A percentile compares a stretch with the other conserved stretches of the same genome.
Evolutionary conservation across 2,797 vertebrate genomes (phyloP).

Genomic region (Pachyuromys duprasi): DNA sequence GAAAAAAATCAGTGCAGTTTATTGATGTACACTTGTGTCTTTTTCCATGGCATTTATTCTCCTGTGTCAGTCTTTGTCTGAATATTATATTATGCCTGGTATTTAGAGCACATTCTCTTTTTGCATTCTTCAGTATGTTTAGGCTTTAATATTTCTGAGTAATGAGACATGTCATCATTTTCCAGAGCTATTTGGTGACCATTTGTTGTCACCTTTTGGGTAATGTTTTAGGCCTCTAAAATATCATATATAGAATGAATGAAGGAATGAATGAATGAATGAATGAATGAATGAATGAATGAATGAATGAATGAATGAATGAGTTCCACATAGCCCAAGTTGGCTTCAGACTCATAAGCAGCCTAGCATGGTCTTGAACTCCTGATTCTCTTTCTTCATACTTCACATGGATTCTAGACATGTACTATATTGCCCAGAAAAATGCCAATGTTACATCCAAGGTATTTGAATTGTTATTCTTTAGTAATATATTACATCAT

Average conservation of each 20-base stretch:
- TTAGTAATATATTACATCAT: neutral
- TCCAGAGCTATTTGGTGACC: neutral
- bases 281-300: neutral
- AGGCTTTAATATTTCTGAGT: neutral
- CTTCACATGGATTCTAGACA: neutral
- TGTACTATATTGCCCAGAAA: neutral
- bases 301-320: neutral
- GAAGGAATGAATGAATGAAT: neutral
- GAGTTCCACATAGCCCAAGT: neutral
- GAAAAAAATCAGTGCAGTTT: too few species aligned
- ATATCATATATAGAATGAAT: too few species aligned
- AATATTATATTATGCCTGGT: neutral
- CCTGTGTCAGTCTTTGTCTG: neutral
- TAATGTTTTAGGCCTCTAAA: neutral
- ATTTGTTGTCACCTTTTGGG: neutral
- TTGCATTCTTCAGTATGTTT: neutral
- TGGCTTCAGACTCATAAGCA: neutral
- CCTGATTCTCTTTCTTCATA: neutral
- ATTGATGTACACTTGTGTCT: too few species aligned
- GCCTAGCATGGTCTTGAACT: neutral
- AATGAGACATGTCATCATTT: neutral
- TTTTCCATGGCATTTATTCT: neutral
- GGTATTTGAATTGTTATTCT: neutral
- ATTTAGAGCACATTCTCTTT: neutral
- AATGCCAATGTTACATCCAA: neutral